Evolutionary conservation across 2,797 vertebrate genomes (phyloP), one percentile per base, ranked within the genome.

Genomic region (Gadopsis marmoratus): DNA sequence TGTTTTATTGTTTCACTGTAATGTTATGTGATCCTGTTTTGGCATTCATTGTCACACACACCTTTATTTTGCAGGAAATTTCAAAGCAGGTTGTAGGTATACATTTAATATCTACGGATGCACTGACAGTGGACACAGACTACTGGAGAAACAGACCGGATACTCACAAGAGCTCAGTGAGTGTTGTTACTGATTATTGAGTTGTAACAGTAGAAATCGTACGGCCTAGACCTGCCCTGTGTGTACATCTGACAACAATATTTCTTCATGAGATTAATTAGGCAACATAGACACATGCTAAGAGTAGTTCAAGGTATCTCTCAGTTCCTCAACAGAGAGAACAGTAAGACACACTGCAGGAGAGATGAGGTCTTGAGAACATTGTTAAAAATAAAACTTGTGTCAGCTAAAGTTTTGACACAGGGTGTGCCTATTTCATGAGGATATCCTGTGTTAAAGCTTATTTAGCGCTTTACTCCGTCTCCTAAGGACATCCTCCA

Each of bases 121-220:
- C 82, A 78, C 80, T 21, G 58, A 86, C 63, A 54, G 85, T 48
- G 91, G 62, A 74, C 70, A 95, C 68, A 81, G 3, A 64, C 89
- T 96, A 31, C 35, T 96, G 72, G 95, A 93, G 81, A 95, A 79
- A 76, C 95, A 93, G 86, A 93, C 79, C 14, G 97, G 97, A 73
- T 98, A 97, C 80, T 85, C 90, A 17, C 56, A 90, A 67, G 97
- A 98, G 76, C 74, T 90, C 45, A 86, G 97, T 98, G 91, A 96
- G 95, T 90, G 14, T n/a, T 41, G 21, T 13, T 41, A 26, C 2
- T 14, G 2, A 29, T 23, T 31, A 17, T 5, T 29, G 1, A 39
- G 7, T 7, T 59, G 16, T 29, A 11, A 39, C 37, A 39, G 9
- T 39, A 11, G 10, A 11, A 39, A 11, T 9, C 10, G 37, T 39